phyloP scores from a whole-genome alignment of 2,888 invertebrate species.

The Diarsia mendica region DNA sequence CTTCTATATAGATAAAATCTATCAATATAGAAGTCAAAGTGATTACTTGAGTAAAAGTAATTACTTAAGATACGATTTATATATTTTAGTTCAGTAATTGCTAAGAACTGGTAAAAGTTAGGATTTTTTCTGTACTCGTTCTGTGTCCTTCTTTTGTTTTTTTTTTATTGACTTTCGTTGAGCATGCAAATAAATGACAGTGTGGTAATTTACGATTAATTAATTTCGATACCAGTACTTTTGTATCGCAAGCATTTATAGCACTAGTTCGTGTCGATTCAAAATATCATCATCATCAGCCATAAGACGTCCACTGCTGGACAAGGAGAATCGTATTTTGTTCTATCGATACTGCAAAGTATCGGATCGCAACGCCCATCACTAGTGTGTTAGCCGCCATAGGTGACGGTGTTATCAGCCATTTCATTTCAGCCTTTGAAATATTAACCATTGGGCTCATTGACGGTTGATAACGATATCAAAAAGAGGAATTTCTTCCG shows the following conservation, averaged over 20 bases:
- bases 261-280: neutral
- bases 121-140: neutral
- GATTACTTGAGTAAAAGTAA: too few species aligned
- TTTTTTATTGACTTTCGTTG: neutral
- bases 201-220: neutral
- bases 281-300: too few species aligned
- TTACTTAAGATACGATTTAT: too few species aligned
- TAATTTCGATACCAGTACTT: neutral
- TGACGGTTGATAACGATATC: conserved; percentile 61
- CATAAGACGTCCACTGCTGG: too few species aligned
- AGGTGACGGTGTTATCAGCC: conserved; percentile 63
- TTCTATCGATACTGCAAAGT: neutral
- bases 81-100: too few species aligned
- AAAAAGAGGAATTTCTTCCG: conserved; percentile 49
- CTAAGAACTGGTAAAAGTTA: too few species aligned
- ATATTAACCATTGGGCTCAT: conserved; percentile 52
- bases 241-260: neutral
- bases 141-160: neutral
- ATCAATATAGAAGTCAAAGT: too few species aligned
- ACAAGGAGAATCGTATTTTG: neutral
- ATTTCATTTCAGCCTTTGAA: conserved; percentile 53
- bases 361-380: neutral
- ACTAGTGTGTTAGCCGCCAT: conserved; percentile 23
- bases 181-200: neutral
- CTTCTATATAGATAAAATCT: too few species aligned